Evolutionary conservation across 2,797 vertebrate genomes (phyloP).

Genomic region (Adrianichthys oophorus): DNA sequence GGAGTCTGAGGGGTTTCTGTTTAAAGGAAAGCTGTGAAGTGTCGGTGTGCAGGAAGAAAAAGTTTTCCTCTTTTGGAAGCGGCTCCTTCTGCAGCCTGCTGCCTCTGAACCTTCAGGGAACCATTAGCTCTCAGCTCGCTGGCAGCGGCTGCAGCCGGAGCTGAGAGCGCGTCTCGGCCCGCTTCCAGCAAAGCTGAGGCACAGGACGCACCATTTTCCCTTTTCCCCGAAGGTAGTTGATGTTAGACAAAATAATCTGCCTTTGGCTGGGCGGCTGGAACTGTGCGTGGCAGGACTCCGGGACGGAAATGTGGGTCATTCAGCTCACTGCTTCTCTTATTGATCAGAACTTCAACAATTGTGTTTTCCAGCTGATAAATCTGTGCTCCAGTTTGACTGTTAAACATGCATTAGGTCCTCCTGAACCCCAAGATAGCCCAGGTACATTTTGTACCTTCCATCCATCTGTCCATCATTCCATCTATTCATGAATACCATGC

Average conservation of each 20-base stretch:
- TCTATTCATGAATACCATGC: too few relatives aligned
- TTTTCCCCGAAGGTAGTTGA: slow-evolving; percentile 18
- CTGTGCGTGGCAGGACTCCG: not conserved
- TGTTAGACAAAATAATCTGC: slow-evolving; percentile 16
- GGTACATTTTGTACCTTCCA: too few relatives aligned
- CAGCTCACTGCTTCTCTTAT: too few relatives aligned
- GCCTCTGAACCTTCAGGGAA: slow-evolving; percentile 50
- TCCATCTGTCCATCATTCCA: too few relatives aligned
- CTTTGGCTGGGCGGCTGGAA: slow-evolving; percentile 6
- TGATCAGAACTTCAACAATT: too few relatives aligned
- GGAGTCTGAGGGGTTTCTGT: slow-evolving; percentile 9
- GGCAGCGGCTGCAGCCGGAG: slow-evolving; percentile 36
- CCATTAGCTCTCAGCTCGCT: slow-evolving; percentile 36
- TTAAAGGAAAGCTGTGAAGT: slow-evolving; percentile 23
- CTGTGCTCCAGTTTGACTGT: too few relatives aligned
- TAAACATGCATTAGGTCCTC: too few relatives aligned
- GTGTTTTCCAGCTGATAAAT: too few relatives aligned
- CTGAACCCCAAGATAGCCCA: too few relatives aligned
- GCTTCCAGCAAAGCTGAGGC: slow-evolving; percentile 32
- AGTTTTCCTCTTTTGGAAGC: slow-evolving; percentile 37
- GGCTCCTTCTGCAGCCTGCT: slow-evolving; percentile 44
- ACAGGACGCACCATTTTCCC: slow-evolving; percentile 3
- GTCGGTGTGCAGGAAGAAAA: slow-evolving; percentile 3
- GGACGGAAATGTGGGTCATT: not conserved
- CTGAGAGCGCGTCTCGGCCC: slow-evolving; percentile 46